Evolutionary conservation across 2,797 vertebrate genomes (phyloP).

Genomic region (Aphelocoma californica): DNA sequence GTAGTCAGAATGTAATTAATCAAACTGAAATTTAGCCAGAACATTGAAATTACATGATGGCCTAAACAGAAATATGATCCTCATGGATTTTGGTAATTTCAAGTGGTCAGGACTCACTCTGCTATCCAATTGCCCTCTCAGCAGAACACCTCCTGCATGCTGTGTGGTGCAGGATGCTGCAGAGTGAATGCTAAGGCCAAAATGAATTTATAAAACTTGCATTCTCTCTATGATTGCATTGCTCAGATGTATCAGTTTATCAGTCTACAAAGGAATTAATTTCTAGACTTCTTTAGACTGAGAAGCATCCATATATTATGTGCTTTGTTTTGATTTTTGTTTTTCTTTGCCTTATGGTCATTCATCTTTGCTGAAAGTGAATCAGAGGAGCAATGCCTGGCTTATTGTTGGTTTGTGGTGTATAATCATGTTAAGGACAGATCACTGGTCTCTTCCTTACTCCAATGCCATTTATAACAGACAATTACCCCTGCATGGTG

Average conservation of each 20-base stretch:
- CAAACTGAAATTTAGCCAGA: not conserved
- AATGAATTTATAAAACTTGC: not conserved
- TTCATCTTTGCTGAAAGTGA: conserved; percentile 34
- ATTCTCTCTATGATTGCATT: not conserved
- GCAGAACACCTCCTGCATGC: not conserved
- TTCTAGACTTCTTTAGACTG: not conserved
- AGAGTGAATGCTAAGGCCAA: not conserved
- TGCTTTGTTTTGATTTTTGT: conserved; percentile 7
- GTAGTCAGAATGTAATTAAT: not conserved
- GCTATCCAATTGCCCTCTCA: not conserved
- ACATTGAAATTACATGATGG: not conserved
- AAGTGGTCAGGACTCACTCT: not conserved
- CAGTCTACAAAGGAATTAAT: not conserved
- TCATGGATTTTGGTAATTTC: not conserved
- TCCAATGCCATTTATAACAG: conserved; percentile 54
- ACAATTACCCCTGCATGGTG: conserved; percentile 43
- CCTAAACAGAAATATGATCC: not conserved
- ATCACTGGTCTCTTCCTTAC: conserved; percentile 46
- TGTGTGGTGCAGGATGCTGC: not conserved
- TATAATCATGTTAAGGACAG: conserved; percentile 62
- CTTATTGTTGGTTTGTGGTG: conserved; percentile 43
- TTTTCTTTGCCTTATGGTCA: conserved; percentile 12
- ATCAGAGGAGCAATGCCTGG: conserved; percentile 40
- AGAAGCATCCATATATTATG: not conserved
- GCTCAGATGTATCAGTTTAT: not conserved